Base-by-base conservation (phyloP, 2,888 invertebrate species). In the Galeopsomyia nigrocyanea region DNA sequence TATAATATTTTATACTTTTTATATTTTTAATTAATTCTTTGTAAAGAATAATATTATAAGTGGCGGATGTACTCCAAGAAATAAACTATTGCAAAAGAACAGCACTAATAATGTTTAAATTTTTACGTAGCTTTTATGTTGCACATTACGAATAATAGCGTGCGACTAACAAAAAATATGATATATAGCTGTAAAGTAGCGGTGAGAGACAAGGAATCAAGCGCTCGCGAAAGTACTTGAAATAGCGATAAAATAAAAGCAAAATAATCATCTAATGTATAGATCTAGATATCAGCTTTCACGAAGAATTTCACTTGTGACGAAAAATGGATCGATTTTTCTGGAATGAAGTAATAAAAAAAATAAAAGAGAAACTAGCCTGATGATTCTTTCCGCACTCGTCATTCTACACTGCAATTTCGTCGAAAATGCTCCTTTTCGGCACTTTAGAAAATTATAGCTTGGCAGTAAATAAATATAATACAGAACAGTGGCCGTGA, bases 241-340 rank as follows among this genome's bases (percentile, higher is more conserved):
- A 53, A 17, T 39, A 47, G 26, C 46, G 21, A 39, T 47, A 69
- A 72, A 71, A 62, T 47, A 51, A 61, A 58, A 68, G 68, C 57
- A 67, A 63, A 71, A 66, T 64, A 53, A 62, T 55, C 31, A 58
- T 63, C 17, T 31, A 14, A 39, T 63, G 26, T 58, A 68, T 49
- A 65, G 49, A 47, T 58, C 22, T 62, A 39, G 39, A 39, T 13
- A 39, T 57, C 57, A 63, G 10, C 72, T 72, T 72, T 72, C 72
- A 63, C 72, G 53, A 72, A 58, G 19, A 72, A 68, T 72, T 72
- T 68, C 72, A 61, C 72, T 53, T 17, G n/a, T 14, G 19, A 51
- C 50, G 56, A 72, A 68, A 68, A 68, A 67, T 72, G 49, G 13
- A 61, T 71, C 50, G 19, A 50, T 67, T 67, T 57, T 62, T 31